Conservation (phyloP, 1,140 invertebrate genomes). For the Magallana angulata region DNA sequence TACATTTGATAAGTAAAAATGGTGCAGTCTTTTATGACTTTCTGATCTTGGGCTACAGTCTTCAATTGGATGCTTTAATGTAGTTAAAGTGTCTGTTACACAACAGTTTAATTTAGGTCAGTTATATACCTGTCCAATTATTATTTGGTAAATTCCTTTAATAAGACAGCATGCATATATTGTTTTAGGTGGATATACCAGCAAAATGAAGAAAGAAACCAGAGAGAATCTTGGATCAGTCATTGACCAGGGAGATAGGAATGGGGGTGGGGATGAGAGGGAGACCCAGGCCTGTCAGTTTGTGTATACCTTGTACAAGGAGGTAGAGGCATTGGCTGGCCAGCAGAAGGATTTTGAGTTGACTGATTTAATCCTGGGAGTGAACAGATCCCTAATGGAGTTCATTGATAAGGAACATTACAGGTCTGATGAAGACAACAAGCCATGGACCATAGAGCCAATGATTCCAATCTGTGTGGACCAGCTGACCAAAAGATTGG, state of each 20-base stretch:
- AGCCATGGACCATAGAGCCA: slow-evolving; percentile 2
- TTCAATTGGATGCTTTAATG: too few species aligned
- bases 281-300: background rate
- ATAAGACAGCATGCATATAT: background rate
- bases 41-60: too few species aligned
- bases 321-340: background rate
- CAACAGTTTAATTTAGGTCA: too few species aligned
- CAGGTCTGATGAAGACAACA: background rate
- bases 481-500: slow-evolving; percentile 1
- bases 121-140: too few species aligned
- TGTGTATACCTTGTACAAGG: background rate
- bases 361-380: background rate
- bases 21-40: too few species aligned
- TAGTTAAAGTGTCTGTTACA: too few species aligned
- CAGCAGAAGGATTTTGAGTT: background rate
- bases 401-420: slow-evolving; percentile 17
- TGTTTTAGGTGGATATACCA: background rate
- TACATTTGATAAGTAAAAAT: too few species aligned
- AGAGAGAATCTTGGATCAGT: background rate
- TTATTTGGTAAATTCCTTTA: too few species aligned
- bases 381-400: background rate
- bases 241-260: background rate
- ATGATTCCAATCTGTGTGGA: background rate
- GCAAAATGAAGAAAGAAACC: background rate
- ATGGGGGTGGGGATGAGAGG: background rate